phyloP scores from a whole-genome alignment of 2,113 vertebrate genomes.

The Hucho hucho region DNA sequence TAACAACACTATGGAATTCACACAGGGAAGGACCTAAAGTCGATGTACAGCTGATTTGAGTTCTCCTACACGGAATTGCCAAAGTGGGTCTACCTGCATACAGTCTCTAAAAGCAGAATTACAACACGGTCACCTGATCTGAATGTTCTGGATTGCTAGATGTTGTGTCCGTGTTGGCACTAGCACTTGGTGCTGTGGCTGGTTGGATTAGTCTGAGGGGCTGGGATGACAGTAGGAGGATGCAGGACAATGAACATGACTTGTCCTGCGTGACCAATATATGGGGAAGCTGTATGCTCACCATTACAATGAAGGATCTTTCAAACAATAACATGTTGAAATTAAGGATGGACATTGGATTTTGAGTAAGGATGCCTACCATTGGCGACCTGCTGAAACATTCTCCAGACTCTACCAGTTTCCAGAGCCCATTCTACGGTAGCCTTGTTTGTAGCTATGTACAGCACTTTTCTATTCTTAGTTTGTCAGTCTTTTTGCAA shows the following conservation, averaged over 20 bases:
- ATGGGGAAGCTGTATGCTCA: conserved; percentile 11
- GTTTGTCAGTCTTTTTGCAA: not conserved
- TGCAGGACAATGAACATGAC: conserved; percentile 26
- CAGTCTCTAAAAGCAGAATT: not conserved
- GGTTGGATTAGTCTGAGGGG: not conserved
- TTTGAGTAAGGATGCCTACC: conserved; percentile 23
- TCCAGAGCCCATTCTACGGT: not conserved
- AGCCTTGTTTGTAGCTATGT: conserved; percentile 14
- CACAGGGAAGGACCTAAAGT: not conserved
- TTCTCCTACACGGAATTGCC: conserved; percentile 16
- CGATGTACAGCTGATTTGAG: conserved; percentile 7
- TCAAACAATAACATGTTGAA: conserved; percentile 25
- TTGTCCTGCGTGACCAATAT: conserved; percentile 16
- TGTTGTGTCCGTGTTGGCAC: conserved; percentile 24
- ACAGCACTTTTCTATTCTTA: conserved; percentile 30
- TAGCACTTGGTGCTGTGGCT: not conserved
- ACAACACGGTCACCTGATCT: too few species aligned
- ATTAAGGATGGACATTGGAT: conserved; percentile 66
- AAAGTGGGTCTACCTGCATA: conserved; percentile 20
- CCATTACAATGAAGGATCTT: conserved; percentile 58
- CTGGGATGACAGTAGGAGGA: not conserved
- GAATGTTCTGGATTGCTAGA: too few species aligned
- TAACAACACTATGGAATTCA: conserved; percentile 37
- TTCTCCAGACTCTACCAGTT: conserved; percentile 20
- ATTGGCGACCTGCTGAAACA: conserved; percentile 23